phyloP scores from a whole-genome alignment of 2,113 vertebrate species.

The Lethenteron camtschaticum region DNA sequence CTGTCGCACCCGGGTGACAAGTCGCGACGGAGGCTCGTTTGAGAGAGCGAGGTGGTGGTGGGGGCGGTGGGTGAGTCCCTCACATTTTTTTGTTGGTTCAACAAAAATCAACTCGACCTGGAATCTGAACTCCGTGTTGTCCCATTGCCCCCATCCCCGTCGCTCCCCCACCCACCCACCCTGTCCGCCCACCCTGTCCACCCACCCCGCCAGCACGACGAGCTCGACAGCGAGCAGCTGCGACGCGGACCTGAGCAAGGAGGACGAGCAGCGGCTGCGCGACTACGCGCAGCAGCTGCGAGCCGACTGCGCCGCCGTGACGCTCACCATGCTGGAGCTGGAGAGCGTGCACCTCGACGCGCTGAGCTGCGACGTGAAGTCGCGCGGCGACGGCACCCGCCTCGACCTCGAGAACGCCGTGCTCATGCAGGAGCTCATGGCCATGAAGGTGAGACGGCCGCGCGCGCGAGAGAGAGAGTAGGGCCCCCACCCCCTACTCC shows the following conservation, averaged over 20 bases:
- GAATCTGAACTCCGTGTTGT: too few relatives aligned
- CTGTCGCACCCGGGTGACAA: too few relatives aligned
- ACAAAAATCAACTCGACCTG: too few relatives aligned
- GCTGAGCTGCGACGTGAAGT: constrained; percentile 42
- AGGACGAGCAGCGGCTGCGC: constrained; percentile 52
- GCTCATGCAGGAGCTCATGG: constrained; percentile 69
- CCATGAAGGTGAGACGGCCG: constrained; percentile 37
- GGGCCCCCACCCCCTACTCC: too few relatives aligned
- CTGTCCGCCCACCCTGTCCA: too few relatives aligned
- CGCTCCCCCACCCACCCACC: too few relatives aligned
- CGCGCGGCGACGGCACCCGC: constrained; percentile 43
- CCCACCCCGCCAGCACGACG: constrained; percentile 38
- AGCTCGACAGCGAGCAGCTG: constrained; percentile 60
- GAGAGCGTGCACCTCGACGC: constrained; percentile 60
- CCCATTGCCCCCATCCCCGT: too few relatives aligned
- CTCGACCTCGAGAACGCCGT: constrained; percentile 60
- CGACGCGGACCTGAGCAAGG: constrained; percentile 52
- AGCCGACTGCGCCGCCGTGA: constrained; percentile 51
- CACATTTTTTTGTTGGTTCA: too few relatives aligned
- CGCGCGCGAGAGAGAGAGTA: too few relatives aligned
- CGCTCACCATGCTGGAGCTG: constrained; percentile 54
- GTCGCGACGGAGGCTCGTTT: too few relatives aligned
- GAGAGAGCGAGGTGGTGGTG: too few relatives aligned
- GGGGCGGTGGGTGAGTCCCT: too few relatives aligned
- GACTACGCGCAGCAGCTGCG: constrained; percentile 56